These are phyloP conservation scores for Sebastes minor DNA, from an alignment of 2,797 vertebrate species.

Conservation along the genomic window DNA sequence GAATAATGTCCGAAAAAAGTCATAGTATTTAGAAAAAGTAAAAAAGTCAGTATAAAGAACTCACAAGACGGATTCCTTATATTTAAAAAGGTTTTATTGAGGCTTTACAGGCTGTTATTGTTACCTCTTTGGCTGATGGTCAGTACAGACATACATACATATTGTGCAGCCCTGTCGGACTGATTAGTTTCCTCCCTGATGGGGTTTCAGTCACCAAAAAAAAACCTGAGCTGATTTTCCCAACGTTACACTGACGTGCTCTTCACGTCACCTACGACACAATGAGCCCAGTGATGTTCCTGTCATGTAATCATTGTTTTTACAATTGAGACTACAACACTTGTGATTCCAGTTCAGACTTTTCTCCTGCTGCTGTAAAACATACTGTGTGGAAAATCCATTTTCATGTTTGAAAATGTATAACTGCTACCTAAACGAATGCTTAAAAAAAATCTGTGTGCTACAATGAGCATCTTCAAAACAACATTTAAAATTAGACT, in stretches of 20 bases:
- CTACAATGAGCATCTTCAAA: not conserved
- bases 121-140: constrained; percentile 11
- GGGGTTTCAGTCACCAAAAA: not conserved
- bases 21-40: too few relatives aligned
- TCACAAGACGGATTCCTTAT: not conserved
- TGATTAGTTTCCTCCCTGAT: not conserved
- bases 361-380: not conserved
- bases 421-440: not conserved
- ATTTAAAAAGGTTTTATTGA: constrained; percentile 59
- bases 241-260: not conserved
- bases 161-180: not conserved
- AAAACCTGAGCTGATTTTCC: constrained; percentile 19
- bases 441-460: not conserved
- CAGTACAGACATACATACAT: not conserved
- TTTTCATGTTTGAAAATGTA: not conserved
- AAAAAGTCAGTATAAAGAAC: not conserved
- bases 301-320: not conserved
- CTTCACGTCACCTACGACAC: not conserved
- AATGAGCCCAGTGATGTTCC: not conserved
- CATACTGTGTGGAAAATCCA: not conserved
- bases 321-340: not conserved
- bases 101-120: constrained; percentile 59
- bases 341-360: not conserved
- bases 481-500: not conserved
- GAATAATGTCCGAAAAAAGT: too few relatives aligned